Evolutionary conservation across 2,888 invertebrate genomes (phyloP).

Genomic region (Limnephilus rhombicus): DNA sequence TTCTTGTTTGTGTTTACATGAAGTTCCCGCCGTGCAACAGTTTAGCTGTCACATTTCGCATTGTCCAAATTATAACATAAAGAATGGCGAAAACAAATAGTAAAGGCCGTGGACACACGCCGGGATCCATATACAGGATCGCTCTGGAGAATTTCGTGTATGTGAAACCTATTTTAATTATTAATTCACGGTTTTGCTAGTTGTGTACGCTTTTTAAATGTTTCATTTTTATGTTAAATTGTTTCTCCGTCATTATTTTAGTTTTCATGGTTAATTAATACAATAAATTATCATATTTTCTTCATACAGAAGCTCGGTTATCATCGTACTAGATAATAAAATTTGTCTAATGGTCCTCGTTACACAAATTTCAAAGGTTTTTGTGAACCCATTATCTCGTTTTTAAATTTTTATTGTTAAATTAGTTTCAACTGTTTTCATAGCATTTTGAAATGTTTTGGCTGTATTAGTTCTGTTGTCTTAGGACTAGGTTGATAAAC

Average conservation of each 20-base stretch:
- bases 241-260: neutral
- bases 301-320: neutral
- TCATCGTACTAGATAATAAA: neutral
- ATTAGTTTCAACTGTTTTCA: neutral
- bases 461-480: neutral
- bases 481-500: neutral
- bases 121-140: slow-evolving; percentile 78
- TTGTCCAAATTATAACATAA: neutral
- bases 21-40: neutral
- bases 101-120: slow-evolving; percentile 51
- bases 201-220: slow-evolving; percentile 65
- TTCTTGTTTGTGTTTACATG: too few relatives aligned
- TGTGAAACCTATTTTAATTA: slow-evolving; percentile 67
- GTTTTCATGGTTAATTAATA: neutral
- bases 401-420: too few relatives aligned
- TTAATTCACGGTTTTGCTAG: too few relatives aligned
- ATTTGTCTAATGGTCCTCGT: neutral
- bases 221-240: neutral
- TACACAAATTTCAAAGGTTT: neutral
- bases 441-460: neutral
- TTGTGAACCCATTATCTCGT: neutral
- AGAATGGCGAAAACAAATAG: neutral
- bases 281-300: neutral
- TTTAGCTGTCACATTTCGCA: neutral
- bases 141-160: slow-evolving; percentile 79